A percentile compares a stretch with the other conserved stretches of the same genome.
phyloP scores from a whole-genome alignment of 2,888 invertebrate genomes.

The Frankliniella fusca region DNA sequence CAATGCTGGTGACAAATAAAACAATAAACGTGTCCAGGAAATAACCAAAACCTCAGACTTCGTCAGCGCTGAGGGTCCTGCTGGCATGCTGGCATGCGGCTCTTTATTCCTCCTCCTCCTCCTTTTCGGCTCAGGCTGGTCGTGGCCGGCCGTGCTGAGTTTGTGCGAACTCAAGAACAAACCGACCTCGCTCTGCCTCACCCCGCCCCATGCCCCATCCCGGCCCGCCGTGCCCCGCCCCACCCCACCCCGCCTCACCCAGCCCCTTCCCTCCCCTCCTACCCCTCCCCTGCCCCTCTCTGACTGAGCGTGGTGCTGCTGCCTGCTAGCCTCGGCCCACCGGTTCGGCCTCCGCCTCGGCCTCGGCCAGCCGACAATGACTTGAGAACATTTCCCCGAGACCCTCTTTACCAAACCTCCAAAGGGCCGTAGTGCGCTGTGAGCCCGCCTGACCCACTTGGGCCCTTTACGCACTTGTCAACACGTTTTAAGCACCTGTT shows the following conservation, averaged over 20 bases:
- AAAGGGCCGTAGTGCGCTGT: not conserved
- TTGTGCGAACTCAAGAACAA: not conserved
- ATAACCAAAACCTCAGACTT: too few species aligned
- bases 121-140: not conserved
- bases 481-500: not conserved
- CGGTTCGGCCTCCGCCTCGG: too few species aligned
- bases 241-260: too few species aligned
- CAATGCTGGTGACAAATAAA: too few species aligned
- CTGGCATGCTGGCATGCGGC: not conserved
- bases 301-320: too few species aligned
- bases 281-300: too few species aligned
- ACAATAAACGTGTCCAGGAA: too few species aligned
- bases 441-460: not conserved
- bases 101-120: not conserved
- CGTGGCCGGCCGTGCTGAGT: not conserved
- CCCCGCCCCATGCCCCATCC: not conserved
- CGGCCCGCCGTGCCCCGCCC: not conserved
- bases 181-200: not conserved
- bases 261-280: too few species aligned
- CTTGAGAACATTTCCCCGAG: too few species aligned
- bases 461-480: not conserved
- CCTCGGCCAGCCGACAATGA: too few species aligned
- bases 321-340: too few species aligned
- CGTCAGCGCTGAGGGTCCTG: too few species aligned
- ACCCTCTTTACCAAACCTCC: not conserved